Percentiles rank a stretch among this genome's conserved stretches.
Conservation (phyloP, 2,113 vertebrate genomes). For the Herpailurus yagouaroundi region DNA sequence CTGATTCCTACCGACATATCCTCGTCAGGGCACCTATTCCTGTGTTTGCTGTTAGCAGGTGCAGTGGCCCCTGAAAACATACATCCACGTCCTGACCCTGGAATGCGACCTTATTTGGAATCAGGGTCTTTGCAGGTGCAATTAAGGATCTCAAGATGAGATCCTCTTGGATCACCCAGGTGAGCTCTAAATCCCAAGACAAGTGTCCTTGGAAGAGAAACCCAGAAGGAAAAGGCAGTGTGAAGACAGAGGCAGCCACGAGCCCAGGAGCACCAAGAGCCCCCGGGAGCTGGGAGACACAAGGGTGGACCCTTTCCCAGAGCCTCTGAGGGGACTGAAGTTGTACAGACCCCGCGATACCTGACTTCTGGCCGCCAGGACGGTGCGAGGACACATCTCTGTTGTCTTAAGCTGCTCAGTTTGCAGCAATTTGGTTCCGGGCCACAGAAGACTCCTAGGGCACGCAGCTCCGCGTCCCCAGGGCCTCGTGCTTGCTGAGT, state of each 20-base stretch:
- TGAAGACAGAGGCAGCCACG: neutral
- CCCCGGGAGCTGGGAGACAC: neutral
- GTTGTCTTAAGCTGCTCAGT: neutral
- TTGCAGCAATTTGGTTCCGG: neutral
- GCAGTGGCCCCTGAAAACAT: neutral
- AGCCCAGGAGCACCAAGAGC: neutral
- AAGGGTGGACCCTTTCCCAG: neutral
- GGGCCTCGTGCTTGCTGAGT: rapidly evolving
- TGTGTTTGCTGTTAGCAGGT: neutral
- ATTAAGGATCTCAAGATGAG: neutral
- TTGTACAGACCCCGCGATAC: neutral
- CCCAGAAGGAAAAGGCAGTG: neutral
- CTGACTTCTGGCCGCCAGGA: neutral
- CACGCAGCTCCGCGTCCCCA: neutral
- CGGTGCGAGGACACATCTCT: neutral
- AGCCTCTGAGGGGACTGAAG: too few relatives aligned
- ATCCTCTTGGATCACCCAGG: neutral
- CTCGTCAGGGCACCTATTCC: neutral
- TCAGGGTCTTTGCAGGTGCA: neutral
- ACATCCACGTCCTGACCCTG: neutral
- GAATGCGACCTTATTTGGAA: neutral
- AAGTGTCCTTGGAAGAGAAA: neutral
- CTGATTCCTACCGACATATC: rapidly evolving
- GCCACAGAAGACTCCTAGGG: rapidly evolving
- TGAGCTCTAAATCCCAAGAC: neutral